Evolutionary conservation across 2,113 vertebrate species (phyloP).

Genomic region (Eurystomus gularis): DNA sequence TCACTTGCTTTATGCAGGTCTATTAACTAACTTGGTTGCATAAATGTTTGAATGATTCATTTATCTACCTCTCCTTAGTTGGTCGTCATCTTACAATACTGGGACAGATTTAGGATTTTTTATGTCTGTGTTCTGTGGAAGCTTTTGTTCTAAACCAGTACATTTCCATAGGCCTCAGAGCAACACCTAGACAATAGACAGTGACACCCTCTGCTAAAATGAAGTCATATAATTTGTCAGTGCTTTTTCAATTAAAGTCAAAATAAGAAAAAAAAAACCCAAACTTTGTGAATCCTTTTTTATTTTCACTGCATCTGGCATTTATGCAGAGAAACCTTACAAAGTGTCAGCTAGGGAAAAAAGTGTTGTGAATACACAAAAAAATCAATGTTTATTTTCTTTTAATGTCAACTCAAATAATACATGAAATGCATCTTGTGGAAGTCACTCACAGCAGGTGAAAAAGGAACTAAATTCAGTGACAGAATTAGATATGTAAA

Average conservation of each 20-base stretch:
- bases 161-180: not conserved
- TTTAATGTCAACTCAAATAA: not conserved
- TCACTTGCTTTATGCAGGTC: not conserved
- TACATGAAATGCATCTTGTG: not conserved
- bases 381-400: constrained; percentile 11
- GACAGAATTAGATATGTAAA: not conserved
- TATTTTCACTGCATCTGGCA: not conserved
- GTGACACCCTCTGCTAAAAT: not conserved
- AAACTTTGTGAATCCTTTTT: not conserved
- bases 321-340: not conserved
- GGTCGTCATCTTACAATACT: not conserved
- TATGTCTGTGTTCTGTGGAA: not conserved
- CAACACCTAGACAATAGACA: not conserved
- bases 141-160: not conserved
- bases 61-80: not conserved
- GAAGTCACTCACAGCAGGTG: not conserved
- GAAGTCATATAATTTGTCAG: not conserved
- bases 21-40: not conserved
- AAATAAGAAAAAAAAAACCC: fast-evolving
- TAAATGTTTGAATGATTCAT: not conserved
- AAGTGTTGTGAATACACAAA: not conserved
- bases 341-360: not conserved
- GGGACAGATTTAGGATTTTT: constrained; percentile 28
- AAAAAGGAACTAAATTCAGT: not conserved
- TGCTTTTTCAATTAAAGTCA: not conserved